Conservation (phyloP, 2,888 invertebrate species). For the Venustoraphidia nigricollis region DNA sequence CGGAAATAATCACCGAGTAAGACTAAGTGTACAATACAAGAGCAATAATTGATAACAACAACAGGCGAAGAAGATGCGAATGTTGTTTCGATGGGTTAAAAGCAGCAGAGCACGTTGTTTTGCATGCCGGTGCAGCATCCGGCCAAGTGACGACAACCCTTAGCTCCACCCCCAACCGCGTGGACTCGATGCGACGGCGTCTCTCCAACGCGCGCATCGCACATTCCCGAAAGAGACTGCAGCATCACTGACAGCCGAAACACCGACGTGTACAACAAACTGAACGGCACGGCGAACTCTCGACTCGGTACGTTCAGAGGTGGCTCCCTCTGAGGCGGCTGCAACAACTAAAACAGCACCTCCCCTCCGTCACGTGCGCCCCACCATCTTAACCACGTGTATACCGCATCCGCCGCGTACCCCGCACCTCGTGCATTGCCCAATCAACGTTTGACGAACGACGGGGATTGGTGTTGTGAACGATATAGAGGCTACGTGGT, state of each 20-base stretch:
- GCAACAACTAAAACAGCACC: slow-evolving; percentile 13
- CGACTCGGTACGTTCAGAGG: no score
- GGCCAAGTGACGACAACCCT: not conserved
- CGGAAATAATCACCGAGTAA: no score
- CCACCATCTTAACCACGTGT: slow-evolving; percentile 6
- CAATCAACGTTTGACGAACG: slow-evolving; percentile 41
- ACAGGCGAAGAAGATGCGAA: no score
- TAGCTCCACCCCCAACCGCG: not conserved
- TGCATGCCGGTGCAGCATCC: not conserved
- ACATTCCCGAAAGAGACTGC: not conserved
- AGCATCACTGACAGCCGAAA: not conserved
- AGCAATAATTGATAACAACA: no score
- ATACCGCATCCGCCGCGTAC: slow-evolving; percentile 14
- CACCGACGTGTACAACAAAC: not conserved
- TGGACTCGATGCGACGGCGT: not conserved
- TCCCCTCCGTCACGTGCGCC: slow-evolving; percentile 21
- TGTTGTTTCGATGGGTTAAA: no score
- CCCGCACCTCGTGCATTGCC: slow-evolving; percentile 26
- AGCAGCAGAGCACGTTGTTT: not conserved
- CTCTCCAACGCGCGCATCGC: not conserved
- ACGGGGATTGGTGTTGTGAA: slow-evolving; percentile 29
- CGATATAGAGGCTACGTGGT: slow-evolving; percentile 26
- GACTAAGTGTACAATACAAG: no score
- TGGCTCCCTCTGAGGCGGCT: not conserved
- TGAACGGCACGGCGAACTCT: no score